Percentiles rank a stretch among this genome's conserved stretches.
Conservation (phyloP, 2,113 vertebrate genomes). For the Condylura cristata region DNA sequence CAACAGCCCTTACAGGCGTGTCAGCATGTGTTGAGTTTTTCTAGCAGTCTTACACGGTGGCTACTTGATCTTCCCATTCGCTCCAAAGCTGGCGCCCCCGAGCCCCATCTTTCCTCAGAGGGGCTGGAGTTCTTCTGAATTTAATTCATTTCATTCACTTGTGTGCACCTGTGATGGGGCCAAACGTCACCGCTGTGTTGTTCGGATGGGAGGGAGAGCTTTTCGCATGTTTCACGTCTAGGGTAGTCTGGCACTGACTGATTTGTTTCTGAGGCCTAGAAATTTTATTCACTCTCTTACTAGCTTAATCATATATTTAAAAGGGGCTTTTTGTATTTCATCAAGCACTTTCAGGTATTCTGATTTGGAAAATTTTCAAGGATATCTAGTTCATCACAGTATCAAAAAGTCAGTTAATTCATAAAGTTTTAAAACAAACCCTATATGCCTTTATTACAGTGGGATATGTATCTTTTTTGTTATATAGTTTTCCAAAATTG, state of each 20-base stretch:
- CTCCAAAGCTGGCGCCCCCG: background rate
- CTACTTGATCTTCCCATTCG: background rate
- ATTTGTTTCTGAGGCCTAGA: background rate
- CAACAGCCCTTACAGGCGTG: background rate
- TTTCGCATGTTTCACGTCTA: background rate
- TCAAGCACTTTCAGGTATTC: background rate
- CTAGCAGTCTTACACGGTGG: background rate
- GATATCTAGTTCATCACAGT: background rate
- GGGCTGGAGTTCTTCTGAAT: background rate
- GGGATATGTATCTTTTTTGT: background rate
- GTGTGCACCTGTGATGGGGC: background rate
- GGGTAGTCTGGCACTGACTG: background rate
- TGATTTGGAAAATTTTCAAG: background rate
- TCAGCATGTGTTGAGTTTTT: background rate
- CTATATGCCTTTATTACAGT: background rate
- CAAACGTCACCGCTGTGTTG: no score
- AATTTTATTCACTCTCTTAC: background rate
- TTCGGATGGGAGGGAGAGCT: background rate
- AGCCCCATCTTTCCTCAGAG: background rate
- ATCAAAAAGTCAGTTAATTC: background rate
- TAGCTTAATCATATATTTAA: constrained; percentile 1
- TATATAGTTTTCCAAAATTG: background rate
- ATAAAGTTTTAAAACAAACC: background rate
- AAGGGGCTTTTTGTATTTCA: background rate
- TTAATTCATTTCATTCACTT: background rate